These are phyloP conservation scores for Telenomus remus DNA, from an alignment of 1,140 invertebrate species.

Conservation along the genomic window DNA sequence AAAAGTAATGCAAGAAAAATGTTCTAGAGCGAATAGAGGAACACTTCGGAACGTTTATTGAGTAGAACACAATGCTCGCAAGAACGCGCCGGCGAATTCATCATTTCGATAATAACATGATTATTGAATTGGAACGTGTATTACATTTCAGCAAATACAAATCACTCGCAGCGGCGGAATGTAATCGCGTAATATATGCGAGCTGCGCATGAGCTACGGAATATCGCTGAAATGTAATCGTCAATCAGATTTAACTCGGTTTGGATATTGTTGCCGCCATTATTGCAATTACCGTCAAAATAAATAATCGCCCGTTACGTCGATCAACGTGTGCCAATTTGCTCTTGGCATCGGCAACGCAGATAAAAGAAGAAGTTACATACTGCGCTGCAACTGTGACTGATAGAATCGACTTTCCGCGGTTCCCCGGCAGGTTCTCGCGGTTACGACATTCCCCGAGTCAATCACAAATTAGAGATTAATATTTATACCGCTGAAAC, in stretches of 20 bases:
- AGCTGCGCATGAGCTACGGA: constrained; percentile 40
- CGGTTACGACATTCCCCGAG: too few species aligned
- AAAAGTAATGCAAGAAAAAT: too few species aligned
- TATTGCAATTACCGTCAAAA: constrained; percentile 37
- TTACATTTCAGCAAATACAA: constrained; percentile 58
- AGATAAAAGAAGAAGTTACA: too few species aligned
- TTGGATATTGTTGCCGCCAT: constrained; percentile 39
- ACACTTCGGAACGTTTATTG: constrained; percentile 26
- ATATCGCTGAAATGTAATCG: constrained; percentile 43
- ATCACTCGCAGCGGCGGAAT: constrained; percentile 49
- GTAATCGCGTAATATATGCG: constrained; percentile 55
- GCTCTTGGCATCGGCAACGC: not conserved
- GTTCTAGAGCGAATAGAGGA: too few species aligned
- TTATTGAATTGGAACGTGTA: constrained; percentile 55
- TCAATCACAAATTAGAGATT: too few species aligned
- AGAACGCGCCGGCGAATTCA: constrained; percentile 52
- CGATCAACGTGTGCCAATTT: constrained; percentile 9
- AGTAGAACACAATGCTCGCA: constrained; percentile 40
- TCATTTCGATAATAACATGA: constrained; percentile 56
- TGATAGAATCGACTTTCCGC: too few species aligned
- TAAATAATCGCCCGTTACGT: constrained; percentile 24
- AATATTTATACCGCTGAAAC: too few species aligned
- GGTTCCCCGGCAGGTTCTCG: too few species aligned
- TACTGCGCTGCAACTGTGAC: too few species aligned
- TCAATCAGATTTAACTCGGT: constrained; percentile 43